These are phyloP conservation scores for Panthera uncia DNA, from an alignment of 2,113 vertebrate species.

Conservation along the genomic window DNA sequence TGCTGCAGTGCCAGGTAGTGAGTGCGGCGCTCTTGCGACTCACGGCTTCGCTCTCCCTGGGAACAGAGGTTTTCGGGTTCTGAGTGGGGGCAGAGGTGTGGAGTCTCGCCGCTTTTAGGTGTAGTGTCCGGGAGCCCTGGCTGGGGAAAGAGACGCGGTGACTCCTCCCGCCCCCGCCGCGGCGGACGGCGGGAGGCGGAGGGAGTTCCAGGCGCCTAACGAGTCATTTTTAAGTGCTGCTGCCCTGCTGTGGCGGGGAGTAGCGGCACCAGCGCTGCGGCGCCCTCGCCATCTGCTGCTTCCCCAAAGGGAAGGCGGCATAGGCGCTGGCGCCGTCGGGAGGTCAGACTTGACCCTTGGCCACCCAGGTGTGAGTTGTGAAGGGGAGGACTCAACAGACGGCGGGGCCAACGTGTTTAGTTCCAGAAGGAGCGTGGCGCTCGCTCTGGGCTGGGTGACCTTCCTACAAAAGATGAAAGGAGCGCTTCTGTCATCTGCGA, in stretches of 20 bases:
- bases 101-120: not conserved
- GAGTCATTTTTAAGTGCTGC: not conserved
- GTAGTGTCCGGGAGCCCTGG: not conserved
- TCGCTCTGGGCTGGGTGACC: slow-evolving; percentile 46
- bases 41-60: not conserved
- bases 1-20: accelerated
- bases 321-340: not conserved
- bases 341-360: slow-evolving; percentile 50
- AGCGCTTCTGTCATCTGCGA: slow-evolving; percentile 56
- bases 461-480: slow-evolving; percentile 71
- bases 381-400: slow-evolving; percentile 56
- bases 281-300: slow-evolving; percentile 58
- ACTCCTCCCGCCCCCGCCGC: too few relatives aligned
- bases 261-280: not conserved
- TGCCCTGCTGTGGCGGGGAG: not conserved
- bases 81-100: not conserved
- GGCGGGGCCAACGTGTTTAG: slow-evolving; percentile 34
- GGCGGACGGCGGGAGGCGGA: not conserved
- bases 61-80: not conserved
- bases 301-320: not conserved
- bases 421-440: slow-evolving; percentile 66
- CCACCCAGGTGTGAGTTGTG: slow-evolving; percentile 65
- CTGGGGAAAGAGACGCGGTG: too few relatives aligned
- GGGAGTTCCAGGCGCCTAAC: not conserved
- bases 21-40: accelerated